Evolutionary conservation across 1,140 invertebrate species (phyloP).

Genomic region (Elysia chlorotica): DNA sequence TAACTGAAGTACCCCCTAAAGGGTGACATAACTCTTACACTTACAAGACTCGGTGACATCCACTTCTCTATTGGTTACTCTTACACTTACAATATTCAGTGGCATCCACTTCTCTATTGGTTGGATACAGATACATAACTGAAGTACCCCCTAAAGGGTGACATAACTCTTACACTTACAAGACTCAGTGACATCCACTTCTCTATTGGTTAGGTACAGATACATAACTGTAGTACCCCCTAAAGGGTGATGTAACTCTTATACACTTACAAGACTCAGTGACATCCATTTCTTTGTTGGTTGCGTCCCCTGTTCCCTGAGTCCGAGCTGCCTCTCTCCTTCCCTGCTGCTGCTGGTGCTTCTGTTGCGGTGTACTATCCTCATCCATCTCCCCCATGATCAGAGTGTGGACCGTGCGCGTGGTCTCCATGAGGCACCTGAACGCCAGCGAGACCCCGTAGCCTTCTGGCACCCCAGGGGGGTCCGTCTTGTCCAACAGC

Average conservation of each 20-base stretch:
- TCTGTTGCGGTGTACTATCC: too few species aligned
- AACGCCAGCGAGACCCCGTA: constrained; percentile 95
- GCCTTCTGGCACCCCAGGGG: constrained; percentile 89
- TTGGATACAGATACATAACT: too few species aligned
- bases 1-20: neutral
- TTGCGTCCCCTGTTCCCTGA: too few species aligned
- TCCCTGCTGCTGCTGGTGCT: too few species aligned
- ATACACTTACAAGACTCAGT: constrained; percentile 18
- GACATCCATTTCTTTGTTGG: constrained; percentile 13
- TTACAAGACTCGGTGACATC: constrained; percentile 18
- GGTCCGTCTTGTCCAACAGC: constrained; percentile 92
- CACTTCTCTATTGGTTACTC: too few species aligned
- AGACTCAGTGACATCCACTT: constrained; percentile 18
- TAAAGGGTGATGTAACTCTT: neutral
- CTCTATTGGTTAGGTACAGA: too few species aligned
- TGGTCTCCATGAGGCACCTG: constrained; percentile 85
- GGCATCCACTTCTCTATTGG: neutral
- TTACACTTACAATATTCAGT: neutral
- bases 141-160: neutral
- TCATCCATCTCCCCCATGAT: constrained; percentile 46
- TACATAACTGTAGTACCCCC: neutral
- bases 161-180: constrained; percentile 1
- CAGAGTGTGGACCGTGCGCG: constrained; percentile 56
- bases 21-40: neutral
- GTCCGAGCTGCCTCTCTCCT: too few species aligned